Base-by-base conservation (phyloP, 2,888 invertebrate species). In the Spilarctia lutea region DNA sequence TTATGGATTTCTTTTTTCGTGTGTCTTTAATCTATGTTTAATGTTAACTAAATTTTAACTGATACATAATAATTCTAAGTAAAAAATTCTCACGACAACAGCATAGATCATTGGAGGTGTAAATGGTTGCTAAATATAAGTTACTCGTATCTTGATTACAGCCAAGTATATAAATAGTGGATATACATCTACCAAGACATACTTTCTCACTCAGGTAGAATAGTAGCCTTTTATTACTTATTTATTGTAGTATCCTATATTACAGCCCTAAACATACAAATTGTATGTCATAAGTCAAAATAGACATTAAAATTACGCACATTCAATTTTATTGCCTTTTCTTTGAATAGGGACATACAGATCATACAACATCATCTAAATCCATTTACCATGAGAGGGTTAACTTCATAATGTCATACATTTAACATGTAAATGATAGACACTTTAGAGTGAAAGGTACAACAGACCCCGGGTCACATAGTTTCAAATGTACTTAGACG, bases 371-470 rank as follows among this genome's bases (percentile, higher is more conserved):
- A 42, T 60, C 33, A 11, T 68, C 76, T 75, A 24, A 68, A 76
- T 80, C 73, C 72, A 67, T 74, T 52, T 42, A 27, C 74, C 67
- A 69, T 80, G 72, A 63, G 65, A 72, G 63, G 68, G 69, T 35
- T 78, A 75, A 76, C 85, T 74, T 80, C 72, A 80, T 39, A 56
- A 80, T 78, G 79, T 78, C 85, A 76, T 69, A 65, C 52, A 56
- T 27, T 69, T 77, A 76, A 83, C 76, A 70, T 72, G 75, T 66
- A 72, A 56, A 71, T 85, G 83, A 83, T 75, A 77, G 83, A 79
- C 84, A 72, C 70, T 76, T 81, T 74, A 52, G 71, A 74, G 73
- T 71, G 75, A 76, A 72, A 74, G 85, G 77, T 83, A 85, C 68
- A 79, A 75, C 71, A 81, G 72, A 48, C 74, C 79, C 76, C 63